phyloP scores from a whole-genome alignment of 2,888 invertebrate species.

The Diplolepis rosae region DNA sequence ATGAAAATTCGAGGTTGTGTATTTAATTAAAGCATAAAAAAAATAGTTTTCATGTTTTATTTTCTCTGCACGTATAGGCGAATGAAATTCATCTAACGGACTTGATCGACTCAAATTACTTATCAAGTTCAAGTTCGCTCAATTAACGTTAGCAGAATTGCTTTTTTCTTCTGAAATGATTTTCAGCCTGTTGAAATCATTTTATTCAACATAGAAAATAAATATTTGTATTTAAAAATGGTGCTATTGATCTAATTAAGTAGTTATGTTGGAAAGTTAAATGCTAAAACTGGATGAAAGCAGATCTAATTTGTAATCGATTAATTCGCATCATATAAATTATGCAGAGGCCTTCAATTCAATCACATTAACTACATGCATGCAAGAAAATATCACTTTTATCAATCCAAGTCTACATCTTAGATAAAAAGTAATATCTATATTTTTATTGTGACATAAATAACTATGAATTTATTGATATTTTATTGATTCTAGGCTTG shows the following conservation, averaged over 20 bases:
- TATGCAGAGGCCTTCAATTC: slow-evolving; percentile 18
- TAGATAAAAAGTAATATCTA: too few relatives aligned
- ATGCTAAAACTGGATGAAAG: slow-evolving; percentile 11
- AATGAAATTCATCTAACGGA: background rate
- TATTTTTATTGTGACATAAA: too few relatives aligned
- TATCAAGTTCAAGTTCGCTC: background rate
- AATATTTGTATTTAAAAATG: background rate
- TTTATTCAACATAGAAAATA: background rate
- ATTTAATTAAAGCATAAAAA: background rate
- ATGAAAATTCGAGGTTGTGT: background rate
- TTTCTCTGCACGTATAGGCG: background rate
- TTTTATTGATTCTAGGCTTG: too few relatives aligned
- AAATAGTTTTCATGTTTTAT: background rate
- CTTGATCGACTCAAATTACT: slow-evolving; percentile 9
- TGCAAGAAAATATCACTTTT: background rate
- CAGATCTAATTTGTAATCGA: background rate
- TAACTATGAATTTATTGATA: too few relatives aligned
- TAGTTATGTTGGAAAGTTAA: background rate
- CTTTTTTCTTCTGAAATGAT: background rate
- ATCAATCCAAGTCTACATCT: too few relatives aligned
- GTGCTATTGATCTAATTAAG: background rate
- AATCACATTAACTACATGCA: background rate
- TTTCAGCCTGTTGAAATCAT: background rate
- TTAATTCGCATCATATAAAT: slow-evolving; percentile 1
- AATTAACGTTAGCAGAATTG: background rate